A percentile compares a stretch with the other conserved stretches of the same genome.
These are phyloP conservation scores for Phataginus tricuspis DNA, from an alignment of 2,797 vertebrate genomes.

Conservation along the genomic window DNA sequence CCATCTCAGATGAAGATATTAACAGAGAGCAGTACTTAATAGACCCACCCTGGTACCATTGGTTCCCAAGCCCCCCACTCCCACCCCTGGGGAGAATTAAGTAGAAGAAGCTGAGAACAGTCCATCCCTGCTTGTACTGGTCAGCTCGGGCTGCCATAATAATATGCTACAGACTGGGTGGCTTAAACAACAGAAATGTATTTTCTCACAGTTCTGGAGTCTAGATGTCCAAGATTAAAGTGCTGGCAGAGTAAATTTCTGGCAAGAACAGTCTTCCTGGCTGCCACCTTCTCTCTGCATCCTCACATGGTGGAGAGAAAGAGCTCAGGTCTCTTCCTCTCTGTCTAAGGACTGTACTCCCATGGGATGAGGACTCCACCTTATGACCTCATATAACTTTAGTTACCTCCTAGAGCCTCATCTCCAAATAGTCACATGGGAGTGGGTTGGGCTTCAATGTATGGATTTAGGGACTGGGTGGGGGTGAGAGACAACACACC, in stretches of 20 bases:
- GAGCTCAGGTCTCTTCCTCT: background rate
- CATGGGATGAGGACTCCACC: background rate
- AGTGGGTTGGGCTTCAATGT: background rate
- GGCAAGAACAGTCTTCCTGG: background rate
- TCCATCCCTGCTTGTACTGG: fast-evolving
- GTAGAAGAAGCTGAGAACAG: background rate
- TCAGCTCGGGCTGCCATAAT: no score
- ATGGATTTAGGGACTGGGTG: background rate
- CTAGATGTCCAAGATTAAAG: background rate
- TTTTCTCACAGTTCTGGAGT: background rate
- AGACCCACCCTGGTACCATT: fast-evolving
- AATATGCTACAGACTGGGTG: background rate
- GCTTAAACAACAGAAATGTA: background rate
- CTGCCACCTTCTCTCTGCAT: background rate
- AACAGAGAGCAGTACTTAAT: background rate
- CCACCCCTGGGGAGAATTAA: fast-evolving
- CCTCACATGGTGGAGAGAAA: background rate
- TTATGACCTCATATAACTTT: no score
- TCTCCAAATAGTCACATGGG: background rate
- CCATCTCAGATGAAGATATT: background rate
- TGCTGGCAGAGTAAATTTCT: background rate
- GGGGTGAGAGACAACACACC: background rate
- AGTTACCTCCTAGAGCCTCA: background rate
- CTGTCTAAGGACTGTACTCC: background rate
- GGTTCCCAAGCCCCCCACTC: fast-evolving